phyloP scores from a whole-genome alignment of 2,797 vertebrate species.

The Morus bassanus region DNA sequence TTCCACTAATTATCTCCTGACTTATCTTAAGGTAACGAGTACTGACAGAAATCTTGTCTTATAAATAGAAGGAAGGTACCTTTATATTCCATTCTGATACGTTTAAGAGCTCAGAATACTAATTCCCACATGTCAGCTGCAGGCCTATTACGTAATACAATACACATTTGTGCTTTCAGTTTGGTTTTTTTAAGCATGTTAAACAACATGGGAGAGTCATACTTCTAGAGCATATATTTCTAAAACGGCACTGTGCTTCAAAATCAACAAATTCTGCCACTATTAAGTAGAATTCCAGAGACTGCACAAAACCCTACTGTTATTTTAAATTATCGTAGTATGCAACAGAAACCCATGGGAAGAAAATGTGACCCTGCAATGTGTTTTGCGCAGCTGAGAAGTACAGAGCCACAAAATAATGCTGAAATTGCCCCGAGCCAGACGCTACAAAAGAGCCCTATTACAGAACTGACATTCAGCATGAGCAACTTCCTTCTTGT shows the following conservation, averaged over 20 bases:
- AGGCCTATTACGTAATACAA: constrained; percentile 60
- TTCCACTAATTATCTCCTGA: constrained; percentile 51
- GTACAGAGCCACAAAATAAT: neutral
- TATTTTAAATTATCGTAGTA: neutral
- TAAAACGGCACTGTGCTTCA: neutral
- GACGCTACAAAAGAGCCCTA: neutral
- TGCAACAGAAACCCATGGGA: neutral
- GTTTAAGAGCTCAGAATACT: constrained; percentile 71
- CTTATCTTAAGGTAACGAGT: constrained; percentile 64
- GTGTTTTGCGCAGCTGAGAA: neutral
- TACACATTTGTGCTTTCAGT: neutral
- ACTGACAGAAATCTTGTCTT: constrained; percentile 66
- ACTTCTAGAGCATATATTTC: neutral
- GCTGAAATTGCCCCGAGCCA: neutral
- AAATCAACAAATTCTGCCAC: neutral
- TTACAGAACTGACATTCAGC: neutral
- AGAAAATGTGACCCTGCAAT: neutral
- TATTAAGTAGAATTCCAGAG: neutral
- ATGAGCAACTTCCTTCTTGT: neutral
- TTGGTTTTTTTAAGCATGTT: neutral
- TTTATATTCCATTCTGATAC: constrained; percentile 64
- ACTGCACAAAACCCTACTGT: neutral
- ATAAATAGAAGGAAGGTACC: constrained; percentile 67
- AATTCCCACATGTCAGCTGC: constrained; percentile 60
- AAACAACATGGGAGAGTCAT: neutral